A percentile compares a stretch with the other conserved stretches of the same genome.
Evolutionary conservation across 1,140 invertebrate species (phyloP).

Genomic region (Drosophila rhopaloa): DNA sequence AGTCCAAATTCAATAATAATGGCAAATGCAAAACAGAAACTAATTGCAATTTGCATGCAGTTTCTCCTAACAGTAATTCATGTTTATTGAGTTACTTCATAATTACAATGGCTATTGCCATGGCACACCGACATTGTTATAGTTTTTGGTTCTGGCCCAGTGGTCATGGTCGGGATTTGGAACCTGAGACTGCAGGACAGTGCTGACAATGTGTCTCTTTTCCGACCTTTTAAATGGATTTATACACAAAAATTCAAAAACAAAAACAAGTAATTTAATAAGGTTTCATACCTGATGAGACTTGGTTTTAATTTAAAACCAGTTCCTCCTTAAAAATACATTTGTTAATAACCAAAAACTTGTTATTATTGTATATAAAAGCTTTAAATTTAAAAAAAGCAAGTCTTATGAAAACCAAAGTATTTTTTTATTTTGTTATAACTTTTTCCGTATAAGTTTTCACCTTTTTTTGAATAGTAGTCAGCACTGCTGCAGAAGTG

Average conservation of each 20-base stretch:
- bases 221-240: too few relatives aligned
- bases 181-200: neutral
- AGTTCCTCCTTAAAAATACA: too few relatives aligned
- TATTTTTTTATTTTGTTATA: too few relatives aligned
- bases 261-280: too few relatives aligned
- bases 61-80: conserved; percentile 7
- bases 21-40: conserved; percentile 32
- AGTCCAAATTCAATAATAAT: conserved; percentile 49
- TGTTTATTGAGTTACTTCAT: conserved; percentile 43
- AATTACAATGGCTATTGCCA: conserved; percentile 37
- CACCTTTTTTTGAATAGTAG: neutral
- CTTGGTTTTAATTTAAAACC: too few relatives aligned
- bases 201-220: neutral
- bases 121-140: conserved; percentile 28
- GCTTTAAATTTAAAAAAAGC: too few relatives aligned
- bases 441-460: too few relatives aligned
- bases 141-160: conserved; percentile 6
- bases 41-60: conserved; percentile 48
- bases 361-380: too few relatives aligned
- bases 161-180: neutral
- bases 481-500: neutral
- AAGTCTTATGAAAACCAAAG: too few relatives aligned
- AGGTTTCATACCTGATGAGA: too few relatives aligned
- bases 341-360: too few relatives aligned
- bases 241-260: too few relatives aligned